Evolutionary conservation across 2,888 invertebrate genomes (phyloP).

Genomic region (Hedya salicella): DNA sequence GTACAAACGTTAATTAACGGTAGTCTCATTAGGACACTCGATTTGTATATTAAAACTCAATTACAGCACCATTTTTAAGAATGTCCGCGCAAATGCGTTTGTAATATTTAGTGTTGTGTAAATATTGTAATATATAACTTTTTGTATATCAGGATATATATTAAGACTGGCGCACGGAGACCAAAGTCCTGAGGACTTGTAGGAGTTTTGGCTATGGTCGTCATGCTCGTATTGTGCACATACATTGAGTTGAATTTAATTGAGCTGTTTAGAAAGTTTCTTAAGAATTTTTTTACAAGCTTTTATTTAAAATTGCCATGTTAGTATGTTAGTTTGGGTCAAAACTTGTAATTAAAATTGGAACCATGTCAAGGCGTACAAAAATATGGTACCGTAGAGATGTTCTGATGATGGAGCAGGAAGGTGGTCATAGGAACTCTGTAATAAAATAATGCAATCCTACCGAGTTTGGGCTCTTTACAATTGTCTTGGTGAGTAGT

Average conservation of each 20-base stretch:
- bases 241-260: not conserved
- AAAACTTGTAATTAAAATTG: no score
- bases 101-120: constrained; percentile 49
- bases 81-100: not conserved
- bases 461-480: no score
- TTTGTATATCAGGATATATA: constrained; percentile 43
- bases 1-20: not conserved
- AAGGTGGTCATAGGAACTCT: no score
- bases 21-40: not conserved
- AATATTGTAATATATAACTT: constrained; percentile 55
- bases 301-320: no score
- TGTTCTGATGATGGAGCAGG: no score
- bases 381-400: no score
- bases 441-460: no score
- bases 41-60: no score
- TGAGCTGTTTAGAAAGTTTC: not conserved
- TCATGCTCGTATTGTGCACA: not conserved
- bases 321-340: no score
- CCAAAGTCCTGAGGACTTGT: not conserved
- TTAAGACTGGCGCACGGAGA: constrained; percentile 3
- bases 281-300: not conserved
- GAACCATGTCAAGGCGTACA: no score
- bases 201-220: not conserved
- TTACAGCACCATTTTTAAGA: not conserved
- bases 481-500: no score